Percentiles rank a stretch among this genome's conserved stretches.
phyloP scores from a whole-genome alignment of 2,888 invertebrate species.

The Agriopis leucophaearia region DNA sequence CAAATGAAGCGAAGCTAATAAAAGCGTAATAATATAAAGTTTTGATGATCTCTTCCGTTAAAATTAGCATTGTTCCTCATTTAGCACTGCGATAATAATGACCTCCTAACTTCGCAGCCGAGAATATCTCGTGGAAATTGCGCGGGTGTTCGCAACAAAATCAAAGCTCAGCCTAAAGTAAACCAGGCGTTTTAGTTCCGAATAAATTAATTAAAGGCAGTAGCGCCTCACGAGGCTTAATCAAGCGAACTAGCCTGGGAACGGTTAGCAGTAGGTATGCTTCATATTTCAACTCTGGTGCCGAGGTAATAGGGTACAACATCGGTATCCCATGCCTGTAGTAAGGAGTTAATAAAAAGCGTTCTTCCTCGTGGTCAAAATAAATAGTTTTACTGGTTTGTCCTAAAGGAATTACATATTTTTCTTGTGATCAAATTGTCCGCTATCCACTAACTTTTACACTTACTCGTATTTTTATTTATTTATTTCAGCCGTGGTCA shows the following conservation, averaged over 20 bases:
- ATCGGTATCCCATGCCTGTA: too few relatives aligned
- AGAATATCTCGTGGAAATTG: slow-evolving; percentile 18
- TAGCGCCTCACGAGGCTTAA: slow-evolving; percentile 37
- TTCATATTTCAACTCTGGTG: background rate
- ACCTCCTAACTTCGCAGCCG: slow-evolving; percentile 3
- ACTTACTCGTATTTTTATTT: too few relatives aligned
- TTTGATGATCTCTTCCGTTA: background rate
- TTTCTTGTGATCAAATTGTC: too few relatives aligned
- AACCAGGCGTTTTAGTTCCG: slow-evolving; percentile 35
- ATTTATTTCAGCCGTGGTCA: too few relatives aligned
- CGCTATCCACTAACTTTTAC: too few relatives aligned
- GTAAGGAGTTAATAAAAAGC: too few relatives aligned
- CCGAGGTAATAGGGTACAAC: too few relatives aligned
- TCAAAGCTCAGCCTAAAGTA: slow-evolving; percentile 33
- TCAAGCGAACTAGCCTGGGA: slow-evolving; percentile 30
- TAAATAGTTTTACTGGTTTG: too few relatives aligned
- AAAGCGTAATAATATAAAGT: background rate
- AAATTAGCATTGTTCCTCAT: slow-evolving; percentile 2
- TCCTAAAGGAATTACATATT: too few relatives aligned
- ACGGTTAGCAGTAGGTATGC: background rate
- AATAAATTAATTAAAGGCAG: slow-evolving; percentile 47
- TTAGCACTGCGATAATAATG: background rate
- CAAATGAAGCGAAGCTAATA: background rate
- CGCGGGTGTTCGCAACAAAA: slow-evolving; percentile 29
- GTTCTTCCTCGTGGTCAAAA: too few relatives aligned